Percentiles rank a stretch among this genome's conserved stretches.
Conservation (phyloP, 1,140 invertebrate genomes). For the Colletes gigas region DNA sequence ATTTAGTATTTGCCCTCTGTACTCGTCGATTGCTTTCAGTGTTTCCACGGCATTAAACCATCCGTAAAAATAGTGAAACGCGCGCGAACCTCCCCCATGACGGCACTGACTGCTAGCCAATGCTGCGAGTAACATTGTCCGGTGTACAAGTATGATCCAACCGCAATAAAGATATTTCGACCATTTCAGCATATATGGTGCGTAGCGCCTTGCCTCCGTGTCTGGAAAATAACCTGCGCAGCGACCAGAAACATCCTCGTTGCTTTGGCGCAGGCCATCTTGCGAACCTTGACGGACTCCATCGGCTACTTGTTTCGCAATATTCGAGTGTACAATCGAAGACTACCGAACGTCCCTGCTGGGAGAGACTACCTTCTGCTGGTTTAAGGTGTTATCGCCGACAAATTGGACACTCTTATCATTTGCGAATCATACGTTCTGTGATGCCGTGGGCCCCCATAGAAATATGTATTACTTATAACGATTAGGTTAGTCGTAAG, state of each 20-base stretch:
- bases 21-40: too few species aligned
- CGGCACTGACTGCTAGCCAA: neutral
- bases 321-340: slow-evolving; percentile 83
- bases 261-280: slow-evolving; percentile 83
- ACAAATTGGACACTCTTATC: neutral
- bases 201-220: slow-evolving; percentile 84
- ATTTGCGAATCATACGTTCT: neutral
- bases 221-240: slow-evolving; percentile 86
- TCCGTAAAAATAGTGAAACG: too few species aligned
- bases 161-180: neutral
- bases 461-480: too few species aligned
- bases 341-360: slow-evolving; percentile 76
- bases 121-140: neutral
- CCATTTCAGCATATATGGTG: slow-evolving; percentile 88
- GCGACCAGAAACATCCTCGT: slow-evolving; percentile 83
- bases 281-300: slow-evolving; percentile 84
- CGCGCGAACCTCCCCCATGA: neutral
- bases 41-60: too few species aligned
- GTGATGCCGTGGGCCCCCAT: too few species aligned
- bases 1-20: too few species aligned
- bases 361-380: slow-evolving; percentile 65
- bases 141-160: too few species aligned
- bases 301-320: slow-evolving; percentile 85
- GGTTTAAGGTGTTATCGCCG: neutral
- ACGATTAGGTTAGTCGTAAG: too few species aligned